Evolutionary conservation across 2,888 invertebrate genomes (phyloP), one percentile per base, ranked within the genome.

Genomic region (Adela reaumurella): DNA sequence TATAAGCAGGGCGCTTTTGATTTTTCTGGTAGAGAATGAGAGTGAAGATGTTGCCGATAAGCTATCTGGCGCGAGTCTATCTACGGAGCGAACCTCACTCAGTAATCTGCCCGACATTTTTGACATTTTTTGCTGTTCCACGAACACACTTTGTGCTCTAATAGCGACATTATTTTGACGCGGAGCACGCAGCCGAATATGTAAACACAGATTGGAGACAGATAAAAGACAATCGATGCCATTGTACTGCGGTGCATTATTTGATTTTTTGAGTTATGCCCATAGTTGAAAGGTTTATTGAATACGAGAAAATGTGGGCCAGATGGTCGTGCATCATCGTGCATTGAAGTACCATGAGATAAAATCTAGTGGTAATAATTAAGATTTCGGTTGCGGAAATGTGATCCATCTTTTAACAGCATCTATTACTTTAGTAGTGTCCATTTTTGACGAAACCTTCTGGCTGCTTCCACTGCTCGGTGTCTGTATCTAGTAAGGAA

Each of bases 91-190:
- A n/a, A n/a, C 74, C 70, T 70, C 74, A 71, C 64, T 65, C 62
- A 63, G 67, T 74, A 74, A 74, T 76, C 74, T 74, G 62, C 63
- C 63, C 59, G 56, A 70, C 72, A 71, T 72, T 74, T 71, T 73
- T 67, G 69, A 58, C 68, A 69, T 69, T 77, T 78, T 77, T 77
- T 76, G 73, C 67, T 62, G 62, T 64, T 62, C 64, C 73, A 71
- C 73, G 74, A 65, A 74, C 24, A 70, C 65, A 60, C 70, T 72
- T 74, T 76, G 74, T 77, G 58, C 62, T 68, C 64, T 46, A 78
- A 78, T 78, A 73, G 74, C 77, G 74, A 73, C 76, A 74, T 78
- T 78, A 78, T 78, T 77, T 76, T 78, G 78, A 77, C 74, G 70
- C 69, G 65, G 58, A 72, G 67, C 70, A 64, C 69, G 67, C 69